Evolutionary conservation across 2,797 vertebrate genomes (phyloP).

Genomic region (Peromyscus melanophrys): DNA sequence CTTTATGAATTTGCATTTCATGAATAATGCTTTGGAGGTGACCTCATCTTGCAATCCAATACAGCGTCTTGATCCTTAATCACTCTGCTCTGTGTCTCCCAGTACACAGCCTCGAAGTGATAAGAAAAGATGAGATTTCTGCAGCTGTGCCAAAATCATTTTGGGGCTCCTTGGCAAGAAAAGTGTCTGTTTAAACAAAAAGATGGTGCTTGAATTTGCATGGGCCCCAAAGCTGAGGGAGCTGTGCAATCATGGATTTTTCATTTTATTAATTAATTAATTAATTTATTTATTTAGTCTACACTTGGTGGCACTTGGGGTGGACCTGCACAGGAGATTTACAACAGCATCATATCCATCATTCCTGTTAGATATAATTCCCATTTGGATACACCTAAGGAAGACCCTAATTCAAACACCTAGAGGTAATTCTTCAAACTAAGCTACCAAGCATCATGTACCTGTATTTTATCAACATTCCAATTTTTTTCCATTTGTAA

Average conservation of each 20-base stretch:
- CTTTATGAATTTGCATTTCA: conserved; percentile 73
- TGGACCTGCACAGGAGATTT: background rate
- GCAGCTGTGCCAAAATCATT: conserved; percentile 1
- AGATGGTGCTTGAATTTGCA: background rate
- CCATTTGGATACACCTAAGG: background rate
- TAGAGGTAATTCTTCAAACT: background rate
- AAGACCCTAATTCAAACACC: background rate
- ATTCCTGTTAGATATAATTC: background rate
- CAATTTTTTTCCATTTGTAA: background rate
- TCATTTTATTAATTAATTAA: background rate
- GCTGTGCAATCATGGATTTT: background rate
- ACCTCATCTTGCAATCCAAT: conserved; percentile 54
- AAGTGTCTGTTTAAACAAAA: background rate
- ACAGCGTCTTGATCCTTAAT: conserved; percentile 44
- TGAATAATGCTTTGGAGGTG: conserved; percentile 64
- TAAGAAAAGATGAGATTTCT: conserved; percentile 54
- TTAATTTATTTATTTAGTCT: background rate
- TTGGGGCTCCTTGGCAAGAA: background rate
- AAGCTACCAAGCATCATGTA: background rate
- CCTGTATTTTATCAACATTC: background rate
- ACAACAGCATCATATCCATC: background rate
- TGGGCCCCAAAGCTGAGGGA: background rate
- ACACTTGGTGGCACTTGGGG: background rate
- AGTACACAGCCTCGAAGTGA: conserved; percentile 19
- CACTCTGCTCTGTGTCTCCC: conserved; percentile 29